Base-by-base conservation (phyloP, 2,113 vertebrate genomes). In the Poecile atricapillus region DNA sequence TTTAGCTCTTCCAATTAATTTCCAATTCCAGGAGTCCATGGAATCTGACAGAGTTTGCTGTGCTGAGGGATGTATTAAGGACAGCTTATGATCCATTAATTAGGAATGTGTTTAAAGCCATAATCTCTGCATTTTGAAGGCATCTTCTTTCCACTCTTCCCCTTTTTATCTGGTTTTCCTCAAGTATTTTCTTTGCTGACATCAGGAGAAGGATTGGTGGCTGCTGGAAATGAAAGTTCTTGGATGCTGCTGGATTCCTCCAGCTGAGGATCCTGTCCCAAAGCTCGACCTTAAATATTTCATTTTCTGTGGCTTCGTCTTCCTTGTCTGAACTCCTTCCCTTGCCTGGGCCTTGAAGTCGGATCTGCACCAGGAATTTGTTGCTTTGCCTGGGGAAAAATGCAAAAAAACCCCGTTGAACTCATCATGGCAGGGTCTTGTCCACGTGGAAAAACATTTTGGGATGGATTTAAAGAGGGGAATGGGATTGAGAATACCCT, bases 1-100 rank as follows among this genome's bases (percentile, higher is more conserved):
- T 93, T 95, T 87, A 90, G 83, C 63, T 44, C 31, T 62, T 90
- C 58, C 83, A 96, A 88, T 92, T 62, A 58, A 92, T 95, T 93
- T 87, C 73, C 76, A 84, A 93, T 95, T 65, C 58, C 7, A 7
- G 44, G 35, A 90, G 68, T 11, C 76, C 59, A 5, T 78, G 73
- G 84, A 89, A 96, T 94, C 94, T 85, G 88, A 30, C 63, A 47
- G 21, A 75, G 64, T 78, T 95, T 85, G 70, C 79, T 83, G 75
- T 33, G 20, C 13, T 43, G 76, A 77, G 81, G 59, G 68, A 87
- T 76, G 31, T 71, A 74, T 83, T 82, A 78, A 56, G 79, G 55
- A 83, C 60, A 87, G 47, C 46, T 94, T 65, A 71, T 60, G 83
- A 79, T 43, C 85, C 50, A 9, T 89, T 93, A 96, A 87, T 96